phyloP scores from a whole-genome alignment of 2,113 vertebrate genomes.

The Clupea harengus region DNA sequence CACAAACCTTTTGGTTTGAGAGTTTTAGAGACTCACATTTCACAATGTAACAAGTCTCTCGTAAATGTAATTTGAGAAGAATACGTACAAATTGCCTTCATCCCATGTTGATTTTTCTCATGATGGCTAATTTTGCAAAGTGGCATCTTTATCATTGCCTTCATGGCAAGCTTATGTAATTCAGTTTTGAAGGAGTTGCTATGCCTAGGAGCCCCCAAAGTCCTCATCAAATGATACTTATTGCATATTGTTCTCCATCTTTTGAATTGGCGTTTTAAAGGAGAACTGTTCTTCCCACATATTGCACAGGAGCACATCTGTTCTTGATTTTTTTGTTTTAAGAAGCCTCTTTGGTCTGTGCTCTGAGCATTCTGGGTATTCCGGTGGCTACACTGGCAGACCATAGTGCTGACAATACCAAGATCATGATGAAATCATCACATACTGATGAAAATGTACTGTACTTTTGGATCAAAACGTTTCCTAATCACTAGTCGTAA shows the following conservation, averaged over 20 bases:
- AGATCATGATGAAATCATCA: too few relatives aligned
- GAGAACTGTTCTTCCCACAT: neutral
- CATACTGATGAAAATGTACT: too few relatives aligned
- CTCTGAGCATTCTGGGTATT: neutral
- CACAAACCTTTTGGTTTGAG: too few relatives aligned
- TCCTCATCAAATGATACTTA: neutral
- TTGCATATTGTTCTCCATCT: neutral
- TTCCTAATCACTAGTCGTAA: neutral
- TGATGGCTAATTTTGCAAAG: neutral
- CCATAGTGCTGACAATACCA: too few relatives aligned
- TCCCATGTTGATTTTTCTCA: neutral
- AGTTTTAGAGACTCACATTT: neutral
- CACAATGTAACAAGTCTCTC: neutral
- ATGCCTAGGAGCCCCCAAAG: neutral
- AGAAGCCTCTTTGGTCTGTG: neutral
- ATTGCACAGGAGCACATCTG: neutral
- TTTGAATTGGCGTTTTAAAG: neutral
- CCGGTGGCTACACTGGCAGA: neutral
- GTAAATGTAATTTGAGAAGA: neutral
- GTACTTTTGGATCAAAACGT: neutral
- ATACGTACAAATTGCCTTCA: neutral
- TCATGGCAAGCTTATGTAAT: neutral
- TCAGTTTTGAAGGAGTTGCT: neutral
- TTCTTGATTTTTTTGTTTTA: neutral
- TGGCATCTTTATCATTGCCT: neutral